Conservation (phyloP, 1,140 invertebrate genomes). For the Bombus confusus region DNA sequence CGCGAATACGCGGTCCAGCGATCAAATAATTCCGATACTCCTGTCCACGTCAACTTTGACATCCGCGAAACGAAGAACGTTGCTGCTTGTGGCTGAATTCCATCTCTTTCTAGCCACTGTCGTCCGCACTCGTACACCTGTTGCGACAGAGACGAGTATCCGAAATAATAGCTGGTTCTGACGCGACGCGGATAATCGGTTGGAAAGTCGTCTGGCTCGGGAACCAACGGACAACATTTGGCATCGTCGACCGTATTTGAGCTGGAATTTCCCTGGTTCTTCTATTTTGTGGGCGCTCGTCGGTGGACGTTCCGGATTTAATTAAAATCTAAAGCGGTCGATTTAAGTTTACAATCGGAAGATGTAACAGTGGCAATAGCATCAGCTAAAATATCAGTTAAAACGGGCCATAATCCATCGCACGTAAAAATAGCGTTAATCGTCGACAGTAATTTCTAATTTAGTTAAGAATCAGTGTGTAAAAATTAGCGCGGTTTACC, state of each 20-base stretch:
- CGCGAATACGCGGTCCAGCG: not conserved
- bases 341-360: not conserved
- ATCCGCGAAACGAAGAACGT: conserved; percentile 11
- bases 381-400: too few species aligned
- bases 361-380: too few species aligned
- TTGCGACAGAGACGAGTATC: conserved; percentile 60
- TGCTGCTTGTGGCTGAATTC: not conserved
- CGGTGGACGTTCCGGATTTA: not conserved
- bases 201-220: not conserved
- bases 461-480: too few species aligned
- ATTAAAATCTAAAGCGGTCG: not conserved
- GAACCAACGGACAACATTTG: not conserved
- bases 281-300: not conserved
- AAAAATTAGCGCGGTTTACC: too few species aligned
- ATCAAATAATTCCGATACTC: not conserved
- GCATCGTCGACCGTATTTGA: not conserved
- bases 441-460: too few species aligned
- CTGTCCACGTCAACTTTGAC: conserved; percentile 28
- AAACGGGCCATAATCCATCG: too few species aligned
- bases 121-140: conserved; percentile 67
- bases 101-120: conserved; percentile 48
- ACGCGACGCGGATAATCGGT: conserved; percentile 20
- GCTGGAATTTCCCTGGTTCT: not conserved
- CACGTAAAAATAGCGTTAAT: too few species aligned
- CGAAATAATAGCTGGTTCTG: conserved; percentile 21